Evolutionary conservation across 2,888 invertebrate species (phyloP).

Genomic region (Oxystoma pomonae): DNA sequence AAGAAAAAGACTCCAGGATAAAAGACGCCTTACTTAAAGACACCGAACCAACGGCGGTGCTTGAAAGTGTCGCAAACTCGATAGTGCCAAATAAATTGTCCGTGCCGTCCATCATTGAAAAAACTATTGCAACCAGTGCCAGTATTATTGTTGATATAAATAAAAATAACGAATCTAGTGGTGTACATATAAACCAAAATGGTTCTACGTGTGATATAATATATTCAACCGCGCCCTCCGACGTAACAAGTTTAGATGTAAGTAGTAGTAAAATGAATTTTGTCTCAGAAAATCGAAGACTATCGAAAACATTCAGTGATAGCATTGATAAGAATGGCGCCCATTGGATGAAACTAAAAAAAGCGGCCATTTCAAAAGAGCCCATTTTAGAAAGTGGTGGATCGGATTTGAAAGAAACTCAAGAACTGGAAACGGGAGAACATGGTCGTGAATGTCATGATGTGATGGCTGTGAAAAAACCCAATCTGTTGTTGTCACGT

Average conservation of each 20-base stretch:
- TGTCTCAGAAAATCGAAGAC: conserved; percentile 26
- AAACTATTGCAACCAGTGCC: neutral
- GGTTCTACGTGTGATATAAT: no score
- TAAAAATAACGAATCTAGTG: neutral
- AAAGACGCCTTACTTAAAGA: conserved; percentile 35
- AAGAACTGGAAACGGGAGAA: neutral
- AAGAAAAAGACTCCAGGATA: conserved; percentile 33
- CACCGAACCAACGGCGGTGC: conserved; percentile 30
- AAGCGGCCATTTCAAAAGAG: conserved; percentile 61
- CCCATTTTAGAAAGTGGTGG: conserved; percentile 25
- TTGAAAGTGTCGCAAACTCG: conserved; percentile 25
- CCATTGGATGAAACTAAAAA: conserved; percentile 71
- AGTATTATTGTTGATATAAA: neutral
- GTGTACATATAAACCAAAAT: neutral
- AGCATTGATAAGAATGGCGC: conserved; percentile 51
- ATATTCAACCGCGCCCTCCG: neutral
- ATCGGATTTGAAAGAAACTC: neutral
- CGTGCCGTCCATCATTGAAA: conserved; percentile 33
- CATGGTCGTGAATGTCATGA: neutral
- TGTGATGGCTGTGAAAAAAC: conserved; percentile 29
- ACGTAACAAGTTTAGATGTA: neutral
- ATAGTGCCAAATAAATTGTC: conserved; percentile 16
- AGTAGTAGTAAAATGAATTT: conserved; percentile 14
- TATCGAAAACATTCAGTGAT: conserved; percentile 6
- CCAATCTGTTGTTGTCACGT: conserved; percentile 37